A percentile compares a stretch with the other conserved stretches of the same genome.
Conservation (phyloP, 1,140 invertebrate genomes). For the Platorchestia sp. region DNA sequence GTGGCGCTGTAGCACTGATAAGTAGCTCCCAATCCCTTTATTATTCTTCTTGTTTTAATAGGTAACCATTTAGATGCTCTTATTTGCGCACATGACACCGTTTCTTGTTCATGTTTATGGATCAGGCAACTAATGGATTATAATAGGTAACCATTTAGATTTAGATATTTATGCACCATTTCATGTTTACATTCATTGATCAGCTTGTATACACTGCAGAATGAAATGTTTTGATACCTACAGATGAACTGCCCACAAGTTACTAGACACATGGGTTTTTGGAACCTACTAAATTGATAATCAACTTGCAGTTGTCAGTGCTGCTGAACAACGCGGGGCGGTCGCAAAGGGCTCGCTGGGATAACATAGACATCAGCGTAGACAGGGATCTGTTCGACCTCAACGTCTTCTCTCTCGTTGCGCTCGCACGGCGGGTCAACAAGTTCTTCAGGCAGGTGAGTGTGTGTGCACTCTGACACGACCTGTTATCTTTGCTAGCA, state of each 20-base stretch:
- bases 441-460: slow-evolving; percentile 61
- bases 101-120: too few species aligned
- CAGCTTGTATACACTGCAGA: neutral
- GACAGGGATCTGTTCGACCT: slow-evolving; percentile 85
- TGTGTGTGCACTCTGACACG: slow-evolving; percentile 69
- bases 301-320: slow-evolving; percentile 77
- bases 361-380: slow-evolving; percentile 81
- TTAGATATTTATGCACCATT: too few species aligned
- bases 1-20: too few species aligned
- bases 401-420: slow-evolving; percentile 84
- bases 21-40: too few species aligned
- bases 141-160: too few species aligned
- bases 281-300: neutral
- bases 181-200: too few species aligned
- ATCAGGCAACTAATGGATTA: too few species aligned
- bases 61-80: too few species aligned
- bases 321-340: slow-evolving; percentile 87
- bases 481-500: too few species aligned
- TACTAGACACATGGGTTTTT: neutral
- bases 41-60: too few species aligned
- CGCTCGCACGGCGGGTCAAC: slow-evolving; percentile 79
- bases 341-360: slow-evolving; percentile 84
- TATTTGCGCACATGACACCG: too few species aligned
- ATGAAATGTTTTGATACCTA: neutral
- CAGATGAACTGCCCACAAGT: neutral